Percentiles rank a stretch among this genome's conserved stretches.
Evolutionary conservation across 1,140 invertebrate genomes (phyloP).

Genomic region (Gryon sp.): DNA sequence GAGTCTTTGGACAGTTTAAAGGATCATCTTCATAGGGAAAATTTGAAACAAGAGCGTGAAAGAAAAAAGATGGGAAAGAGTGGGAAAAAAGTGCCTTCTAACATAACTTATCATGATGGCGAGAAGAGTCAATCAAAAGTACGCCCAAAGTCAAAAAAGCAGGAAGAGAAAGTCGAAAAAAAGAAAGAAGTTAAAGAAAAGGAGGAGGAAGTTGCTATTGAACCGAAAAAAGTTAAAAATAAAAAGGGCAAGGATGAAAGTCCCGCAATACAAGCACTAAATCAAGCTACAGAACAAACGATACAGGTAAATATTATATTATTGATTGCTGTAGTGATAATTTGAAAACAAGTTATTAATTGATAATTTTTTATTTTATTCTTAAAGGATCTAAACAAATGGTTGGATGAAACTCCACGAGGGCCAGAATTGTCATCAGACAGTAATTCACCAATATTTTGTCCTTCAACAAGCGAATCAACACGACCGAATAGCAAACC

Average conservation of each 20-base stretch:
- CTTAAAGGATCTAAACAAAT: slow-evolving; percentile 89
- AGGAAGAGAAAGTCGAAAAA: slow-evolving; percentile 68
- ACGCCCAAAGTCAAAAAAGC: slow-evolving; percentile 63
- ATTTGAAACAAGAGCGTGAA: slow-evolving; percentile 82
- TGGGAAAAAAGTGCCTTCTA: slow-evolving; percentile 79
- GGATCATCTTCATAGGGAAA: slow-evolving; percentile 83
- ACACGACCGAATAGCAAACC: slow-evolving; percentile 53
- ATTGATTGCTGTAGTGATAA: slow-evolving; percentile 15
- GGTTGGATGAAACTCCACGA: slow-evolving; percentile 90
- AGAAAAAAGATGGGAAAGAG: slow-evolving; percentile 73
- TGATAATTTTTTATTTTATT: slow-evolving; percentile 29
- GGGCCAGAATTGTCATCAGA: slow-evolving; percentile 86
- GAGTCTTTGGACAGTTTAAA: slow-evolving; percentile 77
- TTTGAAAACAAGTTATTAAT: slow-evolving; percentile 6
- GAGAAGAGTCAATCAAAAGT: slow-evolving; percentile 69
- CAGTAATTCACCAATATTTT: slow-evolving; percentile 84
- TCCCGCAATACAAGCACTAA: slow-evolving; percentile 87
- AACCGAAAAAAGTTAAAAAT: slow-evolving; percentile 74
- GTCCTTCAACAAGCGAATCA: slow-evolving; percentile 68
- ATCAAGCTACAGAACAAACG: slow-evolving; percentile 89
- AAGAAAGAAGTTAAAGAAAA: slow-evolving; percentile 63
- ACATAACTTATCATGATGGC: slow-evolving; percentile 71
- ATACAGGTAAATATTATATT: slow-evolving; percentile 81
- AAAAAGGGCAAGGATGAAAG: slow-evolving; percentile 73
- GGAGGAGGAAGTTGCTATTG: slow-evolving; percentile 44